Base-by-base conservation (phyloP, 2,888 invertebrate genomes). In the Polyommatus icarus region DNA sequence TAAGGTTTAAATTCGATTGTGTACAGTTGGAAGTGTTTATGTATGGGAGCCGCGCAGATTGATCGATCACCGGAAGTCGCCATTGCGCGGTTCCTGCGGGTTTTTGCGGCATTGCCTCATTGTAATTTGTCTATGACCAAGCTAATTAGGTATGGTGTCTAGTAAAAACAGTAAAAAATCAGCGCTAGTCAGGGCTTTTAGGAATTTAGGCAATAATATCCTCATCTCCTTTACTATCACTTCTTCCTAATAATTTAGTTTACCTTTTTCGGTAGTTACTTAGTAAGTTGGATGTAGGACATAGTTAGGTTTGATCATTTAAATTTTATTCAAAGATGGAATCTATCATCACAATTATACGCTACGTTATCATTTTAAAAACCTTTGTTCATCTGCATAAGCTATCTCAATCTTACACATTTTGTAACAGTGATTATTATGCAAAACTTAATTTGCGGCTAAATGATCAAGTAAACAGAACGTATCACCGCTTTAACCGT, bases 61-160 rank as follows among this genome's bases (percentile, higher is more conserved):
- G 91, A 91, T 91, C 88, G 90, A 90, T 90, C 84, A 84, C 90
- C 88, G 91, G 91, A 92, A 87, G 85, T 84, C 83, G 84, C 82
- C 84, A 87, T 88, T 84, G 83, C 78, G 81, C 84, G 78, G 84
- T 83, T 85, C 85, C 85, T 79, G 29, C 46, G 46, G 20, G 72
- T 77, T 75, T 73, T 54, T 50, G 75, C 75, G 75, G 32, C 54
- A 75, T 75, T 75, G 75, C 54, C 24, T 75, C 7, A 75, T 75
- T 50, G 50, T 73, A 20, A 73, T 73, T 75, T 75, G 75, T 75
- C 50, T 75, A 24, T 54, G 75, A 50, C 75, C 40, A 46, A 40
- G 10, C 40, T 24, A 46, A 73, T n/a, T 46, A 46, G 67, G 15
- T 32, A 29, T 12, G 67, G 67, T 29, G 29, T 67, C 29, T 29